A percentile compares a stretch with the other conserved stretches of the same genome.
phyloP scores from a whole-genome alignment of 2,888 invertebrate species.

The Latrodectus elegans region DNA sequence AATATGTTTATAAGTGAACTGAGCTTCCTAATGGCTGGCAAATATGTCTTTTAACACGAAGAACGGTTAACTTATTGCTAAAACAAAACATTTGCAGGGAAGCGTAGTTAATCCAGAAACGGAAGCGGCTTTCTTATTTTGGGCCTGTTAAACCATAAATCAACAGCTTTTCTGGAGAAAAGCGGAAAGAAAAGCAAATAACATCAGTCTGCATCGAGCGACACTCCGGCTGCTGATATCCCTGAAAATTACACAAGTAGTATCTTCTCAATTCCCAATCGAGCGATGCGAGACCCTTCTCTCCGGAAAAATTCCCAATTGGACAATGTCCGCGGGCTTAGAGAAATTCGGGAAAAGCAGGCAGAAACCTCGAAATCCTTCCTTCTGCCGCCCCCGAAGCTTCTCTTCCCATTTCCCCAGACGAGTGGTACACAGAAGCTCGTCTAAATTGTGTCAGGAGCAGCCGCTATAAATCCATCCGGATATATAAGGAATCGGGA shows the following conservation, averaged over 20 bases:
- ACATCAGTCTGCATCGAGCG: not conserved
- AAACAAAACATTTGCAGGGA: too few relatives aligned
- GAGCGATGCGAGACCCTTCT: not conserved
- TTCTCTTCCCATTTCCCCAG: conserved; percentile 18
- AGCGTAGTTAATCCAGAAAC: too few relatives aligned
- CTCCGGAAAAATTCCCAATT: not conserved
- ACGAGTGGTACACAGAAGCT: not conserved
- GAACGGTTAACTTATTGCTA: too few relatives aligned
- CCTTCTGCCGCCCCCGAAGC: not conserved
- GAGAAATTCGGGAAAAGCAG: not conserved
- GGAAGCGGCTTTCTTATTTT: too few relatives aligned
- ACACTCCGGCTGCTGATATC: not conserved
- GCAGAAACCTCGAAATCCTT: not conserved
- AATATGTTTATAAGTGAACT: too few relatives aligned
- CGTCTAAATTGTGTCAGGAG: conserved; percentile 39
- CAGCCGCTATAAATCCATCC: conserved; percentile 28
- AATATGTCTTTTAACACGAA: too few relatives aligned
- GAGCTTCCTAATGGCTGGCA: too few relatives aligned
- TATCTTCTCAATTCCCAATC: conserved; percentile 3
- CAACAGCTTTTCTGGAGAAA: not conserved
- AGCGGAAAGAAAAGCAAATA: not conserved
- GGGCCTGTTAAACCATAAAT: not conserved
- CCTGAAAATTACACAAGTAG: conserved; percentile 3
- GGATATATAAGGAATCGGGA: not conserved
- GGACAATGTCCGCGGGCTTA: not conserved